phyloP scores from a whole-genome alignment of 1,140 invertebrate species.

The Chrysopa pallens region DNA sequence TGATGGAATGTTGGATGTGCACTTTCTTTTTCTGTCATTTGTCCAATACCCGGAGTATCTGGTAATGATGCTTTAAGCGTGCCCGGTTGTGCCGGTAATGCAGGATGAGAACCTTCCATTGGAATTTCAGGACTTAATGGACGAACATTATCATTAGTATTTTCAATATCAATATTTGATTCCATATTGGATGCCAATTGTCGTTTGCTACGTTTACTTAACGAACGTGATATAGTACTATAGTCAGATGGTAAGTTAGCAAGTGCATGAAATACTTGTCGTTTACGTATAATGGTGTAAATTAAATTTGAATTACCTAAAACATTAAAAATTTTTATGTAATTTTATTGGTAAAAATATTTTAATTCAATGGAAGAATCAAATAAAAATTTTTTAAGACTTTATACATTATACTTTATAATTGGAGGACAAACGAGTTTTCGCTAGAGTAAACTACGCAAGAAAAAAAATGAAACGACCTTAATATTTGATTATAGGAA shows the following conservation, averaged over 20 bases:
- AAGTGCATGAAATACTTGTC: slow-evolving; percentile 91
- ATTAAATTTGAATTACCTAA: slow-evolving; percentile 91
- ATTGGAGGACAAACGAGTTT: no score
- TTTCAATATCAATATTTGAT: slow-evolving; percentile 3
- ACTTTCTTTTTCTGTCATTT: slow-evolving; percentile 88
- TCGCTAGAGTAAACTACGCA: no score
- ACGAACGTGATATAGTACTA: slow-evolving; percentile 67
- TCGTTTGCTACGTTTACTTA: slow-evolving; percentile 37
- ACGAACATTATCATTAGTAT: background rate
- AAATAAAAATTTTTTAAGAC: no score
- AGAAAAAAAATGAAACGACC: no score
- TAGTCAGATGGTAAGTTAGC: slow-evolving; percentile 91
- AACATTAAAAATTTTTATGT: no score
- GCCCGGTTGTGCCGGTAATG: slow-evolving; percentile 74
- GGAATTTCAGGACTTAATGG: slow-evolving; percentile 25
- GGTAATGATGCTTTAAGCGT: slow-evolving; percentile 79
- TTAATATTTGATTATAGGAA: no score
- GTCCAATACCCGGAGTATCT: slow-evolving; percentile 68
- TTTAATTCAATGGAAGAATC: no score
- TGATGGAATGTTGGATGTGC: slow-evolving; percentile 47
- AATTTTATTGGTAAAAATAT: no score
- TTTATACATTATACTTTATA: no score
- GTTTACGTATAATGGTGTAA: slow-evolving; percentile 96
- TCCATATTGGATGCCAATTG: slow-evolving; percentile 7
- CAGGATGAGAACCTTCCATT: slow-evolving; percentile 75